Evolutionary conservation across 2,113 vertebrate species (phyloP).

Genomic region (Ageneiosus marmoratus): DNA sequence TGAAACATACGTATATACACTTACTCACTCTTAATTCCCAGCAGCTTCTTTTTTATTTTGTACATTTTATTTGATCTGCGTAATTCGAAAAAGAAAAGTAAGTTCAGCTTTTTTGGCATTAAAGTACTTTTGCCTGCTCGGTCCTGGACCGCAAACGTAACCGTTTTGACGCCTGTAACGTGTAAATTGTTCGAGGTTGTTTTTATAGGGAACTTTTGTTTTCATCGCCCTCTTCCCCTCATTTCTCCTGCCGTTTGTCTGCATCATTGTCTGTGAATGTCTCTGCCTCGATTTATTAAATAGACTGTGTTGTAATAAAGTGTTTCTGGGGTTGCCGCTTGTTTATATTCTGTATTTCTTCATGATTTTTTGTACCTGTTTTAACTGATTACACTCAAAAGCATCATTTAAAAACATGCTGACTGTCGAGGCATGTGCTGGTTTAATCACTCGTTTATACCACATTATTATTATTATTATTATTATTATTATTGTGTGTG

Average conservation of each 20-base stretch:
- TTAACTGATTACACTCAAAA: conserved; percentile 58
- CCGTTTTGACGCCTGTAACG: conserved; percentile 82
- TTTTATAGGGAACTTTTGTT: conserved; percentile 86
- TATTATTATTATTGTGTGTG: no score
- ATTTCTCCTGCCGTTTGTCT: conserved; percentile 59
- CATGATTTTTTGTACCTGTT: conserved; percentile 62
- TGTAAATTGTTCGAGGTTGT: conserved; percentile 87
- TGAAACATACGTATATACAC: conserved; percentile 37
- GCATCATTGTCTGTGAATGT: conserved; percentile 94
- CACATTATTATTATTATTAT: no score
- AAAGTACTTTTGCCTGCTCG: conserved; percentile 44
- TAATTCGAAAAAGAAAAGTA: conserved; percentile 73
- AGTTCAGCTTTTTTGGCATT: conserved; percentile 67
- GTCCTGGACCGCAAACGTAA: conserved; percentile 48
- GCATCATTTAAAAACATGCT: neutral
- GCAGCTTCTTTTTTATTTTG: conserved; percentile 88
- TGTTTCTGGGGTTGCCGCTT: conserved; percentile 90
- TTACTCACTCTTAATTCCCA: conserved; percentile 83
- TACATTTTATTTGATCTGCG: conserved; percentile 96
- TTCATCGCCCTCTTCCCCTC: conserved; percentile 31
- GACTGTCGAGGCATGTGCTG: neutral
- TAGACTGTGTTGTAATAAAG: conserved; percentile 99
- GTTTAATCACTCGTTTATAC: no score
- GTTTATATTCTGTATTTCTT: conserved; percentile 76
- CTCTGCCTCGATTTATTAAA: conserved; percentile 91